phyloP scores from a whole-genome alignment of 1,140 invertebrate species.

The Chrysoperla carnea region DNA sequence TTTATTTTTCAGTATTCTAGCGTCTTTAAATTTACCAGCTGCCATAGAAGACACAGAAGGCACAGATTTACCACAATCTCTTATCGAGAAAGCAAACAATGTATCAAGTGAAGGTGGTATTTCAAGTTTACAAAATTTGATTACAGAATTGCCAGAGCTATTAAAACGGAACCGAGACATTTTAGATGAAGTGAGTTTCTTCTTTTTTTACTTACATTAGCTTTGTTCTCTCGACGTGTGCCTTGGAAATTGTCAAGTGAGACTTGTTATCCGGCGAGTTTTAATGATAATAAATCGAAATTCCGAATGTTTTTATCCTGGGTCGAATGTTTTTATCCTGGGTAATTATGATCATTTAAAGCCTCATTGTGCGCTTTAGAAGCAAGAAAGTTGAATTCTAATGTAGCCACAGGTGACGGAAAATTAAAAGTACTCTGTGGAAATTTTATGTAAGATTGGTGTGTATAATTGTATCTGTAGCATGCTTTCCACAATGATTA shows the following conservation, averaged over 20 bases:
- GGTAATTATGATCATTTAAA: too few relatives aligned
- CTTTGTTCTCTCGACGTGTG: neutral
- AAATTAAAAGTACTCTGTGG: too few relatives aligned
- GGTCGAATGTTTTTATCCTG: too few relatives aligned
- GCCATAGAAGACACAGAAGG: conserved; percentile 79
- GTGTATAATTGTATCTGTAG: too few relatives aligned
- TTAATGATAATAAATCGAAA: too few relatives aligned
- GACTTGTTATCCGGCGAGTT: neutral
- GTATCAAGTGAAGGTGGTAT: conserved; percentile 55
- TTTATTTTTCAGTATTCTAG: conserved; percentile 47
- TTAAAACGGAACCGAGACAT: conserved; percentile 90
- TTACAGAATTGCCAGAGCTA: conserved; percentile 74
- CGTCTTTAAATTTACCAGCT: conserved; percentile 90
- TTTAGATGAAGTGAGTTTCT: conserved; percentile 60
- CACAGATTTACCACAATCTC: conserved; percentile 67
- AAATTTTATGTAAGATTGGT: too few relatives aligned
- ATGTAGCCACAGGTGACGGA: too few relatives aligned
- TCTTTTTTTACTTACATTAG: too few relatives aligned
- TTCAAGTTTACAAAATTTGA: conserved; percentile 32
- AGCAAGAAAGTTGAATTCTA: too few relatives aligned
- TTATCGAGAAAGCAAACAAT: conserved; percentile 68
- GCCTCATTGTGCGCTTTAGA: too few relatives aligned
- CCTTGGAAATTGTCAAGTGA: neutral
- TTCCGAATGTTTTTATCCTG: too few relatives aligned
- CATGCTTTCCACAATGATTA: too few relatives aligned